Conservation (phyloP, 2,888 invertebrate species). For the Campaea margaritaria region DNA sequence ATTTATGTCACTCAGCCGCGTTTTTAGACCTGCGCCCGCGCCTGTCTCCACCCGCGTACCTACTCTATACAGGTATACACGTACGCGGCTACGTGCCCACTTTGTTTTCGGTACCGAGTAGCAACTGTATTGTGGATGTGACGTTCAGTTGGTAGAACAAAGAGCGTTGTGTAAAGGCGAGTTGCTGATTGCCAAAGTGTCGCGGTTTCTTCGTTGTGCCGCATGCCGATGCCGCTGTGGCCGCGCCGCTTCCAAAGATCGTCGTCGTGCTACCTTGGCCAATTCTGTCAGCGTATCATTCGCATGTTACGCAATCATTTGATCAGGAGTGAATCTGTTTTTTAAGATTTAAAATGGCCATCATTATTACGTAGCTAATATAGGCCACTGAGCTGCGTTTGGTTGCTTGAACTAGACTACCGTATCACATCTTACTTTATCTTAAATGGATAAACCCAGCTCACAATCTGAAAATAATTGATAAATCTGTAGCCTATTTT, state of each 20-base stretch:
- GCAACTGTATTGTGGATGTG: conserved; percentile 17
- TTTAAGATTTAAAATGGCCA: no score
- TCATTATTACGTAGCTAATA: no score
- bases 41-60: conserved; percentile 28
- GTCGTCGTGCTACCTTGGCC: not conserved
- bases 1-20: conserved; percentile 74
- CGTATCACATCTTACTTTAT: no score
- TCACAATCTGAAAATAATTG: no score
- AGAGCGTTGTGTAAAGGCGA: conserved; percentile 5
- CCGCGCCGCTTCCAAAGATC: not conserved
- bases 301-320: no score
- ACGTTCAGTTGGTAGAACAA: conserved; percentile 4
- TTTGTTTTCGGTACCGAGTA: conserved; percentile 24
- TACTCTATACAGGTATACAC: conserved; percentile 6
- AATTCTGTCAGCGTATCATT: no score
- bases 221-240: no score
- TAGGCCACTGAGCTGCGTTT: no score
- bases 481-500: no score
- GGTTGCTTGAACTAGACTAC: no score
- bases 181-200: conserved; percentile 8
- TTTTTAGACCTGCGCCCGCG: conserved; percentile 57
- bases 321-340: no score
- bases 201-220: conserved; percentile 3
- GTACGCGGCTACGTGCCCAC: conserved; percentile 19
- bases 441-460: no score